phyloP scores from a whole-genome alignment of 2,113 vertebrate genomes.

The Trachemys scripta region DNA sequence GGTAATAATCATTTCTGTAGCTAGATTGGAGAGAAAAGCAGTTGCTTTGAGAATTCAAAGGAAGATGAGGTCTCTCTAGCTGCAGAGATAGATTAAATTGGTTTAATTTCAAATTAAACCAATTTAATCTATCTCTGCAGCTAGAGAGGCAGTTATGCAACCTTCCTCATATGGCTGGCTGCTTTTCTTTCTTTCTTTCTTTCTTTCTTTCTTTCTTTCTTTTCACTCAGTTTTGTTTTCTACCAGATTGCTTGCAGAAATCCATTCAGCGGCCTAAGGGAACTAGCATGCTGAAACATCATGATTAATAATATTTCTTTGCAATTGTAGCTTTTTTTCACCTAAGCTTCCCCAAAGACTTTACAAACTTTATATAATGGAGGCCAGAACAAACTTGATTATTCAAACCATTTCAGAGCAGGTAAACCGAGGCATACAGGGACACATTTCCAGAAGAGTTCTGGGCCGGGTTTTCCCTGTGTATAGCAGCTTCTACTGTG shows the following conservation, averaged over 20 bases:
- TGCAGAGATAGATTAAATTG: no score
- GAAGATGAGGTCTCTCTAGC: no score
- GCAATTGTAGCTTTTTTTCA: background rate
- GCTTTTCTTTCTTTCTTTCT: slow-evolving; percentile 28
- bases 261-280: slow-evolving; percentile 67
- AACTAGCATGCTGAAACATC: slow-evolving; percentile 54
- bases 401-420: background rate
- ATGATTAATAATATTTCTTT: slow-evolving; percentile 1
- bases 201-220: no score
- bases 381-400: background rate
- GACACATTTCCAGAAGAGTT: background rate
- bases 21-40: background rate
- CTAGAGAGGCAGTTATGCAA: background rate
- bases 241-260: slow-evolving; percentile 31
- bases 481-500: background rate
- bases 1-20: rapidly evolving
- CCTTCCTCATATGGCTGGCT: background rate
- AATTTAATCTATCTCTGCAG: background rate
- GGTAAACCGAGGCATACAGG: background rate
- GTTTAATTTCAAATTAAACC: background rate
- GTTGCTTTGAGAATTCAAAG: background rate
- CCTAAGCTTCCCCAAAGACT: background rate
- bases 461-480: background rate
- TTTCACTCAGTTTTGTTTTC: background rate
- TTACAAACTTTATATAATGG: background rate